phyloP scores from a whole-genome alignment of 2,888 invertebrate species.

The Leptinotarsa juncta region DNA sequence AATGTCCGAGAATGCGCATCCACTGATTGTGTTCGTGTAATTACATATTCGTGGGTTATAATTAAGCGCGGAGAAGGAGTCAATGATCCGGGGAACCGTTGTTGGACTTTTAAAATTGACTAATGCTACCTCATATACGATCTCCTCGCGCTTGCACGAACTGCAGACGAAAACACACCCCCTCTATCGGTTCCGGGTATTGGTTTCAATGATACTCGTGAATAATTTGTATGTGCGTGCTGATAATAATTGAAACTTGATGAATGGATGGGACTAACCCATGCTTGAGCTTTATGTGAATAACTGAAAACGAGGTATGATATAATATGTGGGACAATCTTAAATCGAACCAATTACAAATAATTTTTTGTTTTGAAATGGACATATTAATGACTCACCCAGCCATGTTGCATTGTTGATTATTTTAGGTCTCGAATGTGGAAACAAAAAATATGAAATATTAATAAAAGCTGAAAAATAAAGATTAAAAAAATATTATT shows the following conservation, averaged over 20 bases:
- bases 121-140: constrained; percentile 46
- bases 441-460: no score
- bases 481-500: no score
- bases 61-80: constrained; percentile 54
- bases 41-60: constrained; percentile 66
- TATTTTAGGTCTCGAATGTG: no score
- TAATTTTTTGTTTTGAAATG: no score
- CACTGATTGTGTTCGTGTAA: constrained; percentile 66
- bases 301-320: no score
- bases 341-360: no score
- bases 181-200: constrained; percentile 17
- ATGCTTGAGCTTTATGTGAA: neutral
- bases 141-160: constrained; percentile 22
- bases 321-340: no score
- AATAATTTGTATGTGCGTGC: constrained; percentile 4
- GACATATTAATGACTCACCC: no score
- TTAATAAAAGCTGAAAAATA: no score
- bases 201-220: constrained; percentile 12
- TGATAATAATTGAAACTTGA: constrained; percentile 8
- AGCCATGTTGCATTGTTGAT: no score
- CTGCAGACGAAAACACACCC: constrained; percentile 23
- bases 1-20: constrained; percentile 61
- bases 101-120: constrained; percentile 45
- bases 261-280: neutral
- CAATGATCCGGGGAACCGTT: constrained; percentile 47